Base-by-base conservation (phyloP, 2,797 vertebrate genomes). In the Babyrousa celebensis region DNA sequence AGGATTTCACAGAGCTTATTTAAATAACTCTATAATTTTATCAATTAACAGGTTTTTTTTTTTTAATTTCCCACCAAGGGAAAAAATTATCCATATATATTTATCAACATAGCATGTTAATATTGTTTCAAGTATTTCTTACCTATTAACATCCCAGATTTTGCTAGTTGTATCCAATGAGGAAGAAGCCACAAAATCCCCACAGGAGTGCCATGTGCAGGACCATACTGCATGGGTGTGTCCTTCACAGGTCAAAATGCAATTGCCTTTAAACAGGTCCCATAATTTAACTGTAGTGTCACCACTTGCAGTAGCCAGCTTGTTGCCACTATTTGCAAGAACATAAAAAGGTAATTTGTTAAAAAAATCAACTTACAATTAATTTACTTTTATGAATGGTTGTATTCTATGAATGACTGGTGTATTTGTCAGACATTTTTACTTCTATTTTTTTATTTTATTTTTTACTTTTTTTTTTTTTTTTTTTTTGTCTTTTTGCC, bases 121-220 rank as follows among this genome's bases (percentile, higher is more conserved):
- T 62, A 58, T 91, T n/a, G 9, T 65, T 78, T 27, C 62, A 91
- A 80, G 5, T 68, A 40, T 14, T 48, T 95, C 97, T 29, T 97
- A 99, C 99, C 98, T 99, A 65, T 98, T 98, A 27, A 99, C 90
- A 96, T 99, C 99, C 99, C 99, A 99, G 96, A 99, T 98, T 97
- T 99, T 98, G 77, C 98, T 97, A 0, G 99, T 99, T 77, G 95
- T 98, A 85, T 99, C 99, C 67, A 98, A 80, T 2, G 99, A 99
- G 72, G 99, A 99, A 71, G 99, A 99, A 14, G 99, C 99, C 94
- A 99, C 97, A n/a, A 99, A 98, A 96, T 99, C 98, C 0, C 99
- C 99, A 0, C 98, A 98, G 0, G 98, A 98, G 95, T 99, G 99
- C 98, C 99, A 99, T 0, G 98, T 98, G 96, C 99, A 99, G 88